A percentile compares a stretch with the other conserved stretches of the same genome.
phyloP scores from a whole-genome alignment of 2,888 invertebrate species.

The Spisula solida region DNA sequence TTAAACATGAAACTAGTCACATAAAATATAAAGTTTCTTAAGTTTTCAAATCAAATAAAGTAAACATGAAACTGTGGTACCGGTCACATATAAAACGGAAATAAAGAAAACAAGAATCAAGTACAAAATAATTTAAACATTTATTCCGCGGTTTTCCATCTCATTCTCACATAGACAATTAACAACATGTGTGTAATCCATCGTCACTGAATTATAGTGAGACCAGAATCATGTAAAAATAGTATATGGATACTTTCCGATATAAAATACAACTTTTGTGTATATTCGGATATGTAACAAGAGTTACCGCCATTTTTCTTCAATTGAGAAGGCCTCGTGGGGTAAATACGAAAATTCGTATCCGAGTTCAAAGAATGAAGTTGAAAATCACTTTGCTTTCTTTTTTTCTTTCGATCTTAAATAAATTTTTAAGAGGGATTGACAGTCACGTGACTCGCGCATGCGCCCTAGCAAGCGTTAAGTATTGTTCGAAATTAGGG shows the following conservation, averaged over 20 bases:
- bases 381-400: conserved; percentile 58
- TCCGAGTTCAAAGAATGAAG: conserved; percentile 30
- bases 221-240: conserved; percentile 41
- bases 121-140: conserved; percentile 63
- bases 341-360: conserved; percentile 45
- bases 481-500: conserved; percentile 61
- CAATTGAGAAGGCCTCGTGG: conserved; percentile 44
- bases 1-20: too few relatives aligned
- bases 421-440: conserved; percentile 25
- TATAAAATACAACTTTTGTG: conserved; percentile 22
- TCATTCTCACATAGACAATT: conserved; percentile 58
- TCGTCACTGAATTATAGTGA: conserved; percentile 34
- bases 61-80: too few relatives aligned
- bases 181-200: conserved; percentile 59
- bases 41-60: too few relatives aligned
- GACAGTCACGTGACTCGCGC: conserved; percentile 49
- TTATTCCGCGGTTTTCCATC: conserved; percentile 64
- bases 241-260: conserved; percentile 39
- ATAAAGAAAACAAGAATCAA: conserved; percentile 17
- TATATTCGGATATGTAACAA: conserved; percentile 48
- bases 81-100: not conserved
- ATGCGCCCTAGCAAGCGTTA: conserved; percentile 43
- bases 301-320: conserved; percentile 54
- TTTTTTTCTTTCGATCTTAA: conserved; percentile 39
- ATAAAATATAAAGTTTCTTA: too few relatives aligned